Evolutionary conservation across 2,888 invertebrate species (phyloP).

Genomic region (Dermolepida albohirtum): DNA sequence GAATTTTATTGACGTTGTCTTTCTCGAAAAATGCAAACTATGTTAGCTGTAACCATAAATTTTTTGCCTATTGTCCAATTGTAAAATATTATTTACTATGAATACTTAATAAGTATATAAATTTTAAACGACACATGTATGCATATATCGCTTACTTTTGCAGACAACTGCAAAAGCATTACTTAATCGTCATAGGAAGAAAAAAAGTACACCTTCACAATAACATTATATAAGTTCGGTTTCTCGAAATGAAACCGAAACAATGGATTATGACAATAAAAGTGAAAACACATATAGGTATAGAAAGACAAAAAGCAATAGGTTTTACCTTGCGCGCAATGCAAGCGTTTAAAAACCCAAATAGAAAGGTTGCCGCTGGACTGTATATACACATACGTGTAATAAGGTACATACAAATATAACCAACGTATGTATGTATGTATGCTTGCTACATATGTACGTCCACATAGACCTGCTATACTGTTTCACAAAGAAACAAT

Average conservation of each 20-base stretch:
- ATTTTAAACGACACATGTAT: slow-evolving; percentile 15
- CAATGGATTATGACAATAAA: slow-evolving; percentile 42
- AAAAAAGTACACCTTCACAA: slow-evolving; percentile 9
- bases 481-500: slow-evolving; percentile 33
- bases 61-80: slow-evolving; percentile 6
- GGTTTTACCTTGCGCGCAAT: slow-evolving; percentile 12
- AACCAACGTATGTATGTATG: no score
- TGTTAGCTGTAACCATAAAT: background rate
- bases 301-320: slow-evolving; percentile 30
- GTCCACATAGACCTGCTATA: no score
- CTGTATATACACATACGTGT: background rate
- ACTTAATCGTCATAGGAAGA: slow-evolving; percentile 10
- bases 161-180: slow-evolving; percentile 9
- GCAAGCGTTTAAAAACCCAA: slow-evolving; percentile 11
- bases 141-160: slow-evolving; percentile 3
- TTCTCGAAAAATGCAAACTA: no score
- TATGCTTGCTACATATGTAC: no score
- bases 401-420: background rate
- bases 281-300: slow-evolving; percentile 35
- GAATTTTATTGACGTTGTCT: no score
- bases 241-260: slow-evolving; percentile 36
- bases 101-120: slow-evolving; percentile 32
- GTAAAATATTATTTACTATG: no score
- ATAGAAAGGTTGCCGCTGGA: slow-evolving; percentile 16
- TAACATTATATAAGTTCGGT: slow-evolving; percentile 39